Percentiles rank a stretch among this genome's conserved stretches.
phyloP scores from a whole-genome alignment of 2,797 vertebrate species.

The Sparidentex hasta region DNA sequence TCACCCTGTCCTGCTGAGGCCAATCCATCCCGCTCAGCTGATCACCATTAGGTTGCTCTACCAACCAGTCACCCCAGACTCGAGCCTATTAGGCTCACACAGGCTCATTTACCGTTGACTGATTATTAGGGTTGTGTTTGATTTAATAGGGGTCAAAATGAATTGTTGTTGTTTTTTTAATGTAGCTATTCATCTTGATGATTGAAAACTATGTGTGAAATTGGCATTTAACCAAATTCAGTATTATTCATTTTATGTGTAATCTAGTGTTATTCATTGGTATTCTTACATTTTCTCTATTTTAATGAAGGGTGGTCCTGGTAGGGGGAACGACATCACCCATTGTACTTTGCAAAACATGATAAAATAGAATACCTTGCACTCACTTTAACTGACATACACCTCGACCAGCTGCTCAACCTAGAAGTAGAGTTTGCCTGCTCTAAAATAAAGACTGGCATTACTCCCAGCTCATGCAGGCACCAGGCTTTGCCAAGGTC shows the following conservation, averaged over 20 bases:
- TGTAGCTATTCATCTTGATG: constrained; percentile 2
- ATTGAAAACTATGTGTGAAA: background rate
- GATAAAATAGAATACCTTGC: constrained; percentile 4
- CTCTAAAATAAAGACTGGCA: constrained; percentile 28
- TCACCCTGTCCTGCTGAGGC: constrained; percentile 60
- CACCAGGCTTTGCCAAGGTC: constrained; percentile 30
- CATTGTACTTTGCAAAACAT: constrained; percentile 4
- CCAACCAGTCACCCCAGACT: constrained; percentile 24
- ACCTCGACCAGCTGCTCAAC: constrained; percentile 31
- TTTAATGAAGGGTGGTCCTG: background rate
- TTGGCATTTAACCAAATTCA: background rate
- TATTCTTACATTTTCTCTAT: background rate
- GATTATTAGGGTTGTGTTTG: background rate
- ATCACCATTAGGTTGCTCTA: constrained; percentile 50
- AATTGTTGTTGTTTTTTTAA: background rate
- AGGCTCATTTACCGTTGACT: background rate
- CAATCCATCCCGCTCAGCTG: constrained; percentile 49
- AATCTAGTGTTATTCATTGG: background rate
- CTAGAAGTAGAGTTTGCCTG: constrained; percentile 15
- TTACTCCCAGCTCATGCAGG: constrained; percentile 21
- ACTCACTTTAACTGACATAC: constrained; percentile 5
- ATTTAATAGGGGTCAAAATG: constrained; percentile 2
- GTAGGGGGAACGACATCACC: background rate
- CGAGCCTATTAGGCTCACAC: constrained; percentile 28
- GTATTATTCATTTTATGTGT: background rate